Base-by-base conservation (phyloP, 1,140 invertebrate species). In the Aporrectodea caliginosa region DNA sequence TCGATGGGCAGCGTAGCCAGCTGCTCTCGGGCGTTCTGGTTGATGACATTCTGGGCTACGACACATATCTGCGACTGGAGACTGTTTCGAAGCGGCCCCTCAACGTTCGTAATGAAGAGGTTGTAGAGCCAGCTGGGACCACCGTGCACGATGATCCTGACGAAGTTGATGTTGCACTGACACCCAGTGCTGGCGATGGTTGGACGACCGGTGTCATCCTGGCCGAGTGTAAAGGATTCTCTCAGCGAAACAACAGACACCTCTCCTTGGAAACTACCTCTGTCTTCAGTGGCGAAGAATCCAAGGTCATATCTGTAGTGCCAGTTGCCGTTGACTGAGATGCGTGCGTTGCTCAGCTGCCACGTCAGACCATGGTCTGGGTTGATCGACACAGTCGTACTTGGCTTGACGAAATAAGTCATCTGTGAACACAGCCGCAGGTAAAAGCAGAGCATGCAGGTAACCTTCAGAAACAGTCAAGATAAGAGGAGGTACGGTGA, bases 91-190 rank as follows among this genome's bases (percentile, higher is more conserved):
- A 74, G n/a, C 34, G 31, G 31, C n/a, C 34, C 14, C 31, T 74
- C 34, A 31, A 74, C 73, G 6, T 0, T 30, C 27, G 2, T 16
- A n/a, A 74, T 27, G 73, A 79, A 79, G 6, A 79, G 30, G 31
- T 79, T 79, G 73, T 75, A 79, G n/a, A 79, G 33, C 78, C 78
- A 79, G 73, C 72, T 75, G 12, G 72, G 72, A 16, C 78, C 72
- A 27, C 78, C 78, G 27, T 79, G 72, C n/a, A 79, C 22, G 14
- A 35, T 34, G 6, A 79, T 35, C 14, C 68, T 31, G 0, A 69
- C 78, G 30, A 29, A 27, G 12, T 27, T 22, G 68, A 79, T 72
- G 30, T 74, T 30, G 33, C 32, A 74, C 27, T 69, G 43, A 34
- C 73, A 79, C 1, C 22, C 27, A 1, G 72, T 75, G n/a, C 32